Percentiles rank a stretch among this genome's conserved stretches.
phyloP scores from a whole-genome alignment of 2,888 invertebrate genomes.

The Oligia latruncula region DNA sequence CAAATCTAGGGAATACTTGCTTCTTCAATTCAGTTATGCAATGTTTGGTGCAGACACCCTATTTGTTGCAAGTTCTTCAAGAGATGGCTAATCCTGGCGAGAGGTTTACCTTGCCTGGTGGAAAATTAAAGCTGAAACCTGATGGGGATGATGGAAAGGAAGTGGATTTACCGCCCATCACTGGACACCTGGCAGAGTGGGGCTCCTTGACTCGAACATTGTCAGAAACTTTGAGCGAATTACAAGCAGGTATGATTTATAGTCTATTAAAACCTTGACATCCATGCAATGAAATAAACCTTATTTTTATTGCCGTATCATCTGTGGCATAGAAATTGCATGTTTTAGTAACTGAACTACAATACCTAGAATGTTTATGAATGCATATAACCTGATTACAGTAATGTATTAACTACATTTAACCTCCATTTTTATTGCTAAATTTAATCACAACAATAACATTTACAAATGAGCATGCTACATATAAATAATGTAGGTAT shows the following conservation, averaged over 20 bases:
- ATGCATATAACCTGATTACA: conserved; percentile 6
- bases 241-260: conserved; percentile 89
- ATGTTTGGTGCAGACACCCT: conserved; percentile 96
- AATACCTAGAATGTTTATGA: conserved; percentile 4
- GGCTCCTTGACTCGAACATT: conserved; percentile 92
- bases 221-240: conserved; percentile 92
- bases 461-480: conserved; percentile 5
- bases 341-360: conserved; percentile 11
- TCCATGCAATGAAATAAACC: conserved; percentile 18
- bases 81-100: conserved; percentile 93
- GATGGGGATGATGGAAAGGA: conserved; percentile 86
- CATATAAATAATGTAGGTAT: neutral
- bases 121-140: conserved; percentile 89
- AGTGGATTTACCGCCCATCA: conserved; percentile 91
- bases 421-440: conserved; percentile 9
- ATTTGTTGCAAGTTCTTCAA: conserved; percentile 92
- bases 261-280: conserved; percentile 34
- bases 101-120: conserved; percentile 93
- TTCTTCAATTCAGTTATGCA: conserved; percentile 99
- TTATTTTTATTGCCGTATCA: conserved; percentile 11
- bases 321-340: conserved; percentile 11
- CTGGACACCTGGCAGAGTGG: conserved; percentile 92
- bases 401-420: neutral
- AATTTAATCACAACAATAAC: conserved; percentile 11
- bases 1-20: conserved; percentile 98